phyloP scores from a whole-genome alignment of 2,888 invertebrate genomes.

The Gortyna flavago region DNA sequence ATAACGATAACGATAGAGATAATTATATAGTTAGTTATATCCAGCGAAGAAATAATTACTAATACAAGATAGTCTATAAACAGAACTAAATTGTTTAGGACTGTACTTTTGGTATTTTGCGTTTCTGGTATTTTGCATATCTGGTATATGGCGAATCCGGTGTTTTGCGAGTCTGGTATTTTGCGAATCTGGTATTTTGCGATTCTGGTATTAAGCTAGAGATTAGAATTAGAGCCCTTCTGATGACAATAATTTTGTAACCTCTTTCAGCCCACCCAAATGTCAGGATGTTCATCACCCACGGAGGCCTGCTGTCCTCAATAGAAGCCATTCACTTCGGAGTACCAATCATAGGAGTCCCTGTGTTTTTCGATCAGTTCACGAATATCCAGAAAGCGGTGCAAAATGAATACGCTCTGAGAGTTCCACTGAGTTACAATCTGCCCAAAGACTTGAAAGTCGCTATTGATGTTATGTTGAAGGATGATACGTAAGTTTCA shows the following conservation, averaged over 20 bases:
- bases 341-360: slow-evolving; percentile 76
- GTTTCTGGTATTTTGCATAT: no score
- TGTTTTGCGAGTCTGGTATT: no score
- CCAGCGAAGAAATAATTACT: no score
- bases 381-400: slow-evolving; percentile 76
- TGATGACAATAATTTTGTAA: background rate
- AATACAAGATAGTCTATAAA: no score
- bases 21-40: no score
- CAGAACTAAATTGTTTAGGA: no score
- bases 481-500: slow-evolving; percentile 51
- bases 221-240: no score
- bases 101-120: no score
- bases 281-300: slow-evolving; percentile 73
- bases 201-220: no score
- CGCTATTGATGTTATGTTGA: slow-evolving; percentile 72
- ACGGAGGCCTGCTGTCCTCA: slow-evolving; percentile 76
- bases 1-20: no score
- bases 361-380: slow-evolving; percentile 78
- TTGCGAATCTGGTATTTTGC: no score
- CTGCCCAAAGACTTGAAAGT: slow-evolving; percentile 69
- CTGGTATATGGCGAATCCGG: no score
- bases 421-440: slow-evolving; percentile 69
- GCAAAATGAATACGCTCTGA: slow-evolving; percentile 72
- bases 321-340: slow-evolving; percentile 77
- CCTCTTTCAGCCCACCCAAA: slow-evolving; percentile 75